Evolutionary conservation across 2,797 vertebrate genomes (phyloP), one percentile per base, ranked within the genome.

Genomic region (Ctenochaetus hawaiiensis): DNA sequence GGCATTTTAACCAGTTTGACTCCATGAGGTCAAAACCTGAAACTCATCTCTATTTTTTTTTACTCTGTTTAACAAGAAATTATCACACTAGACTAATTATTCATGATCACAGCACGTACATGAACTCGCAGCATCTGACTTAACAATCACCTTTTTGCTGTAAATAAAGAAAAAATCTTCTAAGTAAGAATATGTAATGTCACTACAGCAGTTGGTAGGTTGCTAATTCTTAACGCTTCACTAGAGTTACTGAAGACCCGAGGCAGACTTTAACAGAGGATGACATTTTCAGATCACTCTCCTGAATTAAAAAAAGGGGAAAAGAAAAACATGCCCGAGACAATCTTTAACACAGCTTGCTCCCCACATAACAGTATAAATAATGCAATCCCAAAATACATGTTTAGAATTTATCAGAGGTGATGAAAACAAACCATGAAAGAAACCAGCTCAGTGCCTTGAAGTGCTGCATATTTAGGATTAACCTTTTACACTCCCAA

Each of bases 281-380:
- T 90, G 91, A 93, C 89, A 89, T 94, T 94, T 94, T 92, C 88
- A 91, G 90, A 92, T 93, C 91, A 84, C 87, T 86, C 77, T 87
- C 71, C 75, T 86, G 85, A 91, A 90, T 88, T 80, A 79, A 87
- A 79, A 77, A 82, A 75, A 49, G 11, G 26, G 43, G 22, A 5
- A 60, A 37, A 67, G 60, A 82, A 85, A 83, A 79, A 75, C 77
- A 83, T 54, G 80, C 82, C 84, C 17, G 47, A 78, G 83, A 90
- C 72, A 63, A 81, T 91, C 67, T 84, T 84, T 77, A 83, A 81
- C 84, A 85, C 79, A 83, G 81, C 64, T 76, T 72, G 43, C 65
- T 69, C 49, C 51, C 58, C 51, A 69, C 71, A 80, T 74, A 67
- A 58, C 61, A 43, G 63, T 14, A 79, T 77, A 82, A 88, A 92